Evolutionary conservation across 2,113 vertebrate species (phyloP).

Genomic region (Pedionomus torquatus): DNA sequence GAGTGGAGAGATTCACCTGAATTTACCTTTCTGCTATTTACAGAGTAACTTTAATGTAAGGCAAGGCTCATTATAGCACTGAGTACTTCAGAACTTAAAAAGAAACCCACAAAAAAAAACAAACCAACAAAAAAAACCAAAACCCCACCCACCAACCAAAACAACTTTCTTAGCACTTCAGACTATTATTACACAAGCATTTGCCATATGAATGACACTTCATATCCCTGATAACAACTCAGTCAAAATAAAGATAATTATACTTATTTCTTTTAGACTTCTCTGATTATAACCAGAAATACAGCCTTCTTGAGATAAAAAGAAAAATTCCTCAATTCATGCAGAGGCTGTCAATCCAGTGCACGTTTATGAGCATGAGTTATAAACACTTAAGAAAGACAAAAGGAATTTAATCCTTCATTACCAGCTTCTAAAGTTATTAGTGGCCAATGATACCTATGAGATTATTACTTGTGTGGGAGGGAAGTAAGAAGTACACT

Average conservation of each 20-base stretch:
- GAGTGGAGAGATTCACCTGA: too few relatives aligned
- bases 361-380: neutral
- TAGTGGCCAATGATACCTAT: neutral
- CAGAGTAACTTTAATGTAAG: neutral
- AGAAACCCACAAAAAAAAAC: neutral
- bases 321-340: neutral
- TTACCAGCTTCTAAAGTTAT: neutral
- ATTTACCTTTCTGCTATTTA: neutral
- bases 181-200: neutral
- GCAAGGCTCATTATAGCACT: neutral
- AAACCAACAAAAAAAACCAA: too few relatives aligned
- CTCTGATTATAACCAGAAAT: neutral
- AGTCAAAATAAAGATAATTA: neutral
- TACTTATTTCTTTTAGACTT: neutral
- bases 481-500: neutral
- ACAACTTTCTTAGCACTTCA: neutral
- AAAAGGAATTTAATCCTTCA: neutral
- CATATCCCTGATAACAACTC: neutral
- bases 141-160: neutral
- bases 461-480: neutral
- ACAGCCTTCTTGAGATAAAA: neutral
- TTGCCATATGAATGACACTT: neutral
- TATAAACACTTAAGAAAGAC: neutral
- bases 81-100: neutral
- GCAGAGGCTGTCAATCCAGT: neutral